Evolutionary conservation across 1,140 invertebrate genomes (phyloP).

Genomic region (Drosophila erecta): DNA sequence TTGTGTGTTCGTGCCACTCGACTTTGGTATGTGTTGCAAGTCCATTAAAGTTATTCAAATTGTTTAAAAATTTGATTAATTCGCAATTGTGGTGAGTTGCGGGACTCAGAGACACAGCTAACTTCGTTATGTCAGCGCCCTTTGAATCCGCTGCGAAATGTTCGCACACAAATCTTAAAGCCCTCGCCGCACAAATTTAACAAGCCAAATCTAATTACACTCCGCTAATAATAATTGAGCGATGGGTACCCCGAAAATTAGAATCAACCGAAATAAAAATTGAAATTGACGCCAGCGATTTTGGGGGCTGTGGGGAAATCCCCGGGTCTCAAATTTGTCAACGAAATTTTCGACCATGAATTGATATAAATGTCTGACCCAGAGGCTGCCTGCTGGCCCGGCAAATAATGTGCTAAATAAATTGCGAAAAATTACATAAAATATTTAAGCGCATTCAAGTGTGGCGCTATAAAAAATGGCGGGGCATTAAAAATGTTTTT

Average conservation of each 20-base stretch:
- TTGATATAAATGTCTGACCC: conserved; percentile 71
- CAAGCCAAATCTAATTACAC: conserved; percentile 67
- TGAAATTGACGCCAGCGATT: conserved; percentile 70
- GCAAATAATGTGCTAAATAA: conserved; percentile 81
- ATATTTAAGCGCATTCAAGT: conserved; percentile 83
- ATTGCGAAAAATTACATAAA: conserved; percentile 83
- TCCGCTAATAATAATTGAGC: conserved; percentile 69
- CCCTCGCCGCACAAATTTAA: conserved; percentile 38
- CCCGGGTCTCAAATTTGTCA: conserved; percentile 60
- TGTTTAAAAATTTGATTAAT: conserved; percentile 61
- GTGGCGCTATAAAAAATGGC: conserved; percentile 78
- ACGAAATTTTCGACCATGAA: conserved; percentile 45
- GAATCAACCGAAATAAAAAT: conserved; percentile 40
- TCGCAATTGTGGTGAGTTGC: conserved; percentile 30
- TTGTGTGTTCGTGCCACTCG: conserved; percentile 35
- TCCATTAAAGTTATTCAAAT: conserved; percentile 63
- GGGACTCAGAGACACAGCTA: conserved; percentile 26
- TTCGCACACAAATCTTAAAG: conserved; percentile 40
- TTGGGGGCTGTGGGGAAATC: conserved; percentile 22
- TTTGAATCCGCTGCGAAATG: conserved; percentile 1
- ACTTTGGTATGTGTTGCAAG: conserved; percentile 26
- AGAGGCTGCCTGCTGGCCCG: conserved; percentile 17
- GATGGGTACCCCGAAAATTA: conserved; percentile 34
- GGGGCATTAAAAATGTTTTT: conserved; percentile 74
- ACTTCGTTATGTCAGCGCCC: conserved; percentile 36